Evolutionary conservation across 1,140 invertebrate species (phyloP), one percentile per base, ranked within the genome.

Genomic region (Rhopalosiphum padi): DNA sequence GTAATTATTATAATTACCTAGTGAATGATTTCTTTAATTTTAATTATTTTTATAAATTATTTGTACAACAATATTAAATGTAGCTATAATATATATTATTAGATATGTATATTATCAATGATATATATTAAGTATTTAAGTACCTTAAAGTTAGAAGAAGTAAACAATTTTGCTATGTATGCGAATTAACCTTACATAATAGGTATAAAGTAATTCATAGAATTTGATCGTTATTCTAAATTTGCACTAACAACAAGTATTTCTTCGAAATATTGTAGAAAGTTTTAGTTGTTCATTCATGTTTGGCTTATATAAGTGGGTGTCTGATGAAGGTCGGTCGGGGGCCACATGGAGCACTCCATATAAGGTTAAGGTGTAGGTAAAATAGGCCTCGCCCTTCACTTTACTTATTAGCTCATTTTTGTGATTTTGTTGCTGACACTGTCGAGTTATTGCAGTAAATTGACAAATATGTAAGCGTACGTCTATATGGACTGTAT

Each of bases 341-440:
- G n/a, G 41, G 68, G 35, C 91, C 77, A 53, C 91, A 53, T n/a
- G 91, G 82, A 93, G 82, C 91, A 85, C 68, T 85, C 91, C 91
- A 93, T 93, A 93, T 93, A 93, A 93, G 91, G 91, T 93, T 93
- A 93, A 93, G 91, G 91, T 93, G 91, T 93, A 86, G 82, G 91
- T 86, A 93, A 93, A 53, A 93, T 93, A 93, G 91, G 91, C 91
- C 91, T 93, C 91, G 91, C 91, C 91, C 91, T 93, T 93, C 91
- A 93, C 91, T 91, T 91, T 83, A 91, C 68, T 93, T 93, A 93
- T 93, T 93, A 86, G 91, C 68, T 93, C 91, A 93, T 93, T 93
- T 85, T 85, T 30, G n/a, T 77, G n/a, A 77, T 77, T 77, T 77
- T 77, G 30, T 77, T 77, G 48, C 48, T 85, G 91, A 23, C 82